Conservation (phyloP, 2,113 vertebrate species). For the Etheostoma spectabile region DNA sequence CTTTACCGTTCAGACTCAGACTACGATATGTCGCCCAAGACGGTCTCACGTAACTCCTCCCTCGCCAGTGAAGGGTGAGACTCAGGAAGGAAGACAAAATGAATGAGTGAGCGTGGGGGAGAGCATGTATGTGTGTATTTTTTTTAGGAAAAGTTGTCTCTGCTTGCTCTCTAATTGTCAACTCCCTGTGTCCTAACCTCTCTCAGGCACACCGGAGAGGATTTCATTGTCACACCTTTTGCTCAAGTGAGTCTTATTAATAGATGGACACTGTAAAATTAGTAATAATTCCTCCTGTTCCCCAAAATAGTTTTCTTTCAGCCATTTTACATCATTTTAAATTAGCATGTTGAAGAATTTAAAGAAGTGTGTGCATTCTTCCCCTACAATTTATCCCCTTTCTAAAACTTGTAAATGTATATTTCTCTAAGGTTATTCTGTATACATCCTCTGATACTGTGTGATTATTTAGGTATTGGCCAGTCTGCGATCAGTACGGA, state of each 20-base stretch:
- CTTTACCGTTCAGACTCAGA: conserved; percentile 94
- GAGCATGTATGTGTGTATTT: background rate
- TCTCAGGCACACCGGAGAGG: conserved; percentile 90
- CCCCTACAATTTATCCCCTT: background rate
- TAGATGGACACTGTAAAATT: background rate
- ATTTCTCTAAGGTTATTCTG: background rate
- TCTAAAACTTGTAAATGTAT: background rate
- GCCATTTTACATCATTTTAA: background rate
- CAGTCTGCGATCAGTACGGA: conserved; percentile 90
- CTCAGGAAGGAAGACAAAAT: background rate
- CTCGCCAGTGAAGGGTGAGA: conserved; percentile 90
- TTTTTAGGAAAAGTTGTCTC: background rate
- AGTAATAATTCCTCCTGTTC: background rate
- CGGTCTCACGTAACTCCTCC: conserved; percentile 92
- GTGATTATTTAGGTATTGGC: conserved; percentile 87
- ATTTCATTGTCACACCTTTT: conserved; percentile 94
- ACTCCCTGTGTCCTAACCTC: conserved; percentile 1
- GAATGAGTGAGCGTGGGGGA: background rate
- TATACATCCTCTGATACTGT: background rate
- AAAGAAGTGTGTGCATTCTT: background rate
- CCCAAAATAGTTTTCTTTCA: background rate
- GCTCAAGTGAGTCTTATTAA: conserved; percentile 87
- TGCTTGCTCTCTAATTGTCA: background rate
- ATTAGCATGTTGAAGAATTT: background rate
- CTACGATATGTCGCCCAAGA: conserved; percentile 91